Evolutionary conservation across 2,888 invertebrate species (phyloP).

Genomic region (Ornithoptera priamus): DNA sequence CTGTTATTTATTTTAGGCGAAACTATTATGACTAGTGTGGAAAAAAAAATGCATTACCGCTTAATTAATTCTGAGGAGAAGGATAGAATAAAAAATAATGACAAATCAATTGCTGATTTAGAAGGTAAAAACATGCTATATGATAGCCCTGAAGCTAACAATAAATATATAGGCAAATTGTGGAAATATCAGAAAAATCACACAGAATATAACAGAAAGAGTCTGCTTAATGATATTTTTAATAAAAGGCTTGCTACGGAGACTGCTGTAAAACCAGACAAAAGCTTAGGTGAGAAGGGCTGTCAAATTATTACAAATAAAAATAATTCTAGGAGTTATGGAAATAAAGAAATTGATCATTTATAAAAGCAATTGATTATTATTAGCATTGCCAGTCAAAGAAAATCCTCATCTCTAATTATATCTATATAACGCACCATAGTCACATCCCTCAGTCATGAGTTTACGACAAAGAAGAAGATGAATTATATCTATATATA

Average conservation of each 20-base stretch:
- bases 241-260: slow-evolving; percentile 55
- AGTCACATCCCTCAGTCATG: too few species aligned
- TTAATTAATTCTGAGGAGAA: slow-evolving; percentile 58
- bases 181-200: slow-evolving; percentile 59
- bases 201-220: slow-evolving; percentile 53
- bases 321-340: not conserved
- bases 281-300: slow-evolving; percentile 49
- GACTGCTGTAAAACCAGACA: slow-evolving; percentile 47
- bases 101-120: slow-evolving; percentile 68
- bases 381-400: not conserved
- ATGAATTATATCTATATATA: not conserved
- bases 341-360: not conserved
- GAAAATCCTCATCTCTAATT: not conserved
- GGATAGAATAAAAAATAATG: slow-evolving; percentile 66
- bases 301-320: slow-evolving; percentile 4
- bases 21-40: slow-evolving; percentile 44
- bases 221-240: slow-evolving; percentile 61
- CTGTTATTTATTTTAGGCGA: slow-evolving; percentile 55
- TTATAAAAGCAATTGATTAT: not conserved
- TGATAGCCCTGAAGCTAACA: slow-evolving; percentile 50
- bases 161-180: slow-evolving; percentile 53
- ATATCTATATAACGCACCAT: not conserved
- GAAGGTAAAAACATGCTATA: slow-evolving; percentile 64
- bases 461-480: too few species aligned
- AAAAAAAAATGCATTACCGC: slow-evolving; percentile 54